Conservation (phyloP, 2,113 vertebrate genomes). For the Saimiri boliviensis region DNA sequence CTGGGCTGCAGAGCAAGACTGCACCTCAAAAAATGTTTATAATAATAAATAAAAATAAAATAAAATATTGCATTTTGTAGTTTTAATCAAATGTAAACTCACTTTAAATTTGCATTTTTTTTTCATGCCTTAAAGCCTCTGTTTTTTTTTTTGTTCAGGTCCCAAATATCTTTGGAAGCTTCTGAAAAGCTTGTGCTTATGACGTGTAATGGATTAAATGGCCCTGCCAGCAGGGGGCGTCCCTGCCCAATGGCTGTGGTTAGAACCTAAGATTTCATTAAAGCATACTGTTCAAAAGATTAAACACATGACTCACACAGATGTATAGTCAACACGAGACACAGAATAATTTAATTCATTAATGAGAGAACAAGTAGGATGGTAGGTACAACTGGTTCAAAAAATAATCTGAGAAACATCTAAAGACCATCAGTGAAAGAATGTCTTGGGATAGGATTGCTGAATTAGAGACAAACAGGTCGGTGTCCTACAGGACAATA, state of each 20-base stretch:
- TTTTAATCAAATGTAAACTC: neutral
- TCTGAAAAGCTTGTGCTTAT: neutral
- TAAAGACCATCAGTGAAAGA: neutral
- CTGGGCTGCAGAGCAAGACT: neutral
- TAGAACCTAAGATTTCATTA: neutral
- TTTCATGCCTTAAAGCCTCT: neutral
- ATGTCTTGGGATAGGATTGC: neutral
- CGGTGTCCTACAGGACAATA: neutral
- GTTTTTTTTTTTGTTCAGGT: neutral
- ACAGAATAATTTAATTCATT: neutral
- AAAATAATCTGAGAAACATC: neutral
- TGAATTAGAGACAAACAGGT: neutral
- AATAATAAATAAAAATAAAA: neutral
- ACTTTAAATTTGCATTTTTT: neutral
- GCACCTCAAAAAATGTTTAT: neutral
- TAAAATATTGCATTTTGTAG: neutral
- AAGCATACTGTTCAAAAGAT: neutral
- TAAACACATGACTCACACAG: neutral
- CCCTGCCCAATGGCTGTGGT: neutral
- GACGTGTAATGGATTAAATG: too few species aligned
- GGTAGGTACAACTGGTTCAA: neutral
- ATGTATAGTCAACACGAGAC: neutral
- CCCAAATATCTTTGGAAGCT: neutral
- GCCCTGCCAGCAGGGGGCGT: slow-evolving; percentile 2
- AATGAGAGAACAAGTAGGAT: neutral